Conservation (phyloP, 2,797 vertebrate species). For the Semotilus atromaculatus region DNA sequence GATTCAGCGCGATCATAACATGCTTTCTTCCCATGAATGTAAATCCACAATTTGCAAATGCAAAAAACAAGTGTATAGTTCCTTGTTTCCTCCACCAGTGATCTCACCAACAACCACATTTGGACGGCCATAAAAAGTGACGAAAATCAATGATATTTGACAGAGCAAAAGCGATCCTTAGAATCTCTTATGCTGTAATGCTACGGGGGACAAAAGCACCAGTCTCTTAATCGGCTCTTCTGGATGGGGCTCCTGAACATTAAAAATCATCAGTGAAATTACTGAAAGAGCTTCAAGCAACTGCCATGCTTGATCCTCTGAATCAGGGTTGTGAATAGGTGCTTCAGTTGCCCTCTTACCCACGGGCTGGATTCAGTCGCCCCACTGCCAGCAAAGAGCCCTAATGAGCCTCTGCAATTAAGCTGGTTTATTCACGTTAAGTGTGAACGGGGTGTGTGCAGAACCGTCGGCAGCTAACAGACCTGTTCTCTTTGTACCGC, state of each 20-base stretch:
- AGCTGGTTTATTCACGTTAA: slow-evolving; percentile 81
- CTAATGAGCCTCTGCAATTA: slow-evolving; percentile 83
- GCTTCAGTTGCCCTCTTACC: slow-evolving; percentile 79
- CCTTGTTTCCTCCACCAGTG: slow-evolving; percentile 15
- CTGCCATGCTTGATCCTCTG: slow-evolving; percentile 76
- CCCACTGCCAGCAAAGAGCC: slow-evolving; percentile 68
- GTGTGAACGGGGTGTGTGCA: slow-evolving; percentile 77
- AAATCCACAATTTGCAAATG: slow-evolving; percentile 39
- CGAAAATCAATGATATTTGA: slow-evolving; percentile 50
- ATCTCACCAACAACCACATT: slow-evolving; percentile 27
- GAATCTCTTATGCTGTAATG: slow-evolving; percentile 55
- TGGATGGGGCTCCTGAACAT: slow-evolving; percentile 68
- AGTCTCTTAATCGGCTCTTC: slow-evolving; percentile 72
- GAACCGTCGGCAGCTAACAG: slow-evolving; percentile 73
- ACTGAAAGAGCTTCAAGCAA: slow-evolving; percentile 72
- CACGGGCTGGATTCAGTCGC: slow-evolving; percentile 78
- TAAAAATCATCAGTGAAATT: slow-evolving; percentile 78
- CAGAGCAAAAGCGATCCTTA: slow-evolving; percentile 54
- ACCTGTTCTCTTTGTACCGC: slow-evolving; percentile 76
- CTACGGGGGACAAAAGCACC: slow-evolving; percentile 56
- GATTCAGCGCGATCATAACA: slow-evolving; percentile 42
- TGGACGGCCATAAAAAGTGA: slow-evolving; percentile 47
- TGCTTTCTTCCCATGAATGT: slow-evolving; percentile 39
- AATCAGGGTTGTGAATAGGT: slow-evolving; percentile 75
- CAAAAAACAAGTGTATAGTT: slow-evolving; percentile 14